Conservation (phyloP, 2,113 vertebrate genomes). For the Donacobius atricapilla region DNA sequence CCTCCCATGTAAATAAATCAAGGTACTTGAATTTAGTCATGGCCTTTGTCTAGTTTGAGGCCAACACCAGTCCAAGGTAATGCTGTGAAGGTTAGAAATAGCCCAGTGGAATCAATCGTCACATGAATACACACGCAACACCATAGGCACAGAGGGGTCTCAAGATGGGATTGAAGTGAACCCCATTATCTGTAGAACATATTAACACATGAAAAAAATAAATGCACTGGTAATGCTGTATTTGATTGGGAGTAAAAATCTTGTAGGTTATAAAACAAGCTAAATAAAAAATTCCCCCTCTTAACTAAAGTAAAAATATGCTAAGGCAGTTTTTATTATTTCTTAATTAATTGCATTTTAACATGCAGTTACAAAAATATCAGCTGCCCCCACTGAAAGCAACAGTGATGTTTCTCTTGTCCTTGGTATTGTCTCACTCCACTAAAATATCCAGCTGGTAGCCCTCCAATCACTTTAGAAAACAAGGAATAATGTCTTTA, state of each 20-base stretch:
- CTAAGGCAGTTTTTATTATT: not conserved
- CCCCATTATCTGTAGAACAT: not conserved
- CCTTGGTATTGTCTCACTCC: not conserved
- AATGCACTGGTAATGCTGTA: not conserved
- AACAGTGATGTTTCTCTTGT: not conserved
- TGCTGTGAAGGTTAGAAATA: not conserved
- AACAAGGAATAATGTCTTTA: not conserved
- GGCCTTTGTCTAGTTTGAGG: not conserved
- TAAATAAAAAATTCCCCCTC: not conserved
- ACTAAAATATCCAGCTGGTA: not conserved
- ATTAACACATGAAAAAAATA: conserved; percentile 4
- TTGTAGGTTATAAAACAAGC: not conserved
- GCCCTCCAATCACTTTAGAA: not conserved
- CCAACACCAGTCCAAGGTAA: not conserved
- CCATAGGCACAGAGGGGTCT: not conserved
- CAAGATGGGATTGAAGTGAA: not conserved
- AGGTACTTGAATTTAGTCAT: not conserved
- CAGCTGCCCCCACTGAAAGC: not conserved
- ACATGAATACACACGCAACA: not conserved
- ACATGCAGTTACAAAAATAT: not conserved
- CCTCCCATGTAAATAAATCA: conserved; percentile 7
- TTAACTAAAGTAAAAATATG: not conserved
- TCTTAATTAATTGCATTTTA: not conserved
- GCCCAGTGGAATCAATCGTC: not conserved
- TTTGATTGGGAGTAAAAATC: conserved; percentile 14